Evolutionary conservation across 2,888 invertebrate genomes (phyloP), one percentile per base, ranked within the genome.

Genomic region (Mechanitis messenoides): DNA sequence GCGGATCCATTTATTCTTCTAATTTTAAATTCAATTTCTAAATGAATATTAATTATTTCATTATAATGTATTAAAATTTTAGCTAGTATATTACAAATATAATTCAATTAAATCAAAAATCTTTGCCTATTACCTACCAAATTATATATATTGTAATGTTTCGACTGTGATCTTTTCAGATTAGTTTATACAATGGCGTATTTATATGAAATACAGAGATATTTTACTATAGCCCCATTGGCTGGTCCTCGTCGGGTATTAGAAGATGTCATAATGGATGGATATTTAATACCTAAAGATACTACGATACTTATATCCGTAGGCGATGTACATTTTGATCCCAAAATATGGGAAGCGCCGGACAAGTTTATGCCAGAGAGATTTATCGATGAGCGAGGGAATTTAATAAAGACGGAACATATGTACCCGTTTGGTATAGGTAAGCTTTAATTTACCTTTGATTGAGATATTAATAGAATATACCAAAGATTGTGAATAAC

Each of bases 381-480:
- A 78, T 93, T 93, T 82, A 84, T 93, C 56, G 87, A 92, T 68
- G 83, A 87, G 11, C 73, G 81, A 31, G 93, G 92, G 31, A 80
- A 79, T 69, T 78, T 92, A 61, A 85, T 85, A 67, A 88, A 86
- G 68, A 87, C 91, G 58, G 92, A 91, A 68, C 84, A 91, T 69
- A 89, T 92, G 72, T 91, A 92, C 62, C 91, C 92, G 9, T 95
- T 94, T 73, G 94, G 95, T 64, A 82, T 92, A 75, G 94, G 95
- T 94, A 79, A 76, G 80, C 59, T 61, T 56, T 56, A 45, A 35
- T 55, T 58, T 50, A 1, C 9, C 28, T 12, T 47, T 20, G 31
- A 20, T 20, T 7, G 38, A 38, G 7, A 33, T 55, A 31, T 53
- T 5, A 45, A 28, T 45, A 7, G 47, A 28, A 58, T 33, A 9